Percentiles rank a stretch among this genome's conserved stretches.
Evolutionary conservation across 2,113 vertebrate species (phyloP).

Genomic region (Pongo pygmaeus): DNA sequence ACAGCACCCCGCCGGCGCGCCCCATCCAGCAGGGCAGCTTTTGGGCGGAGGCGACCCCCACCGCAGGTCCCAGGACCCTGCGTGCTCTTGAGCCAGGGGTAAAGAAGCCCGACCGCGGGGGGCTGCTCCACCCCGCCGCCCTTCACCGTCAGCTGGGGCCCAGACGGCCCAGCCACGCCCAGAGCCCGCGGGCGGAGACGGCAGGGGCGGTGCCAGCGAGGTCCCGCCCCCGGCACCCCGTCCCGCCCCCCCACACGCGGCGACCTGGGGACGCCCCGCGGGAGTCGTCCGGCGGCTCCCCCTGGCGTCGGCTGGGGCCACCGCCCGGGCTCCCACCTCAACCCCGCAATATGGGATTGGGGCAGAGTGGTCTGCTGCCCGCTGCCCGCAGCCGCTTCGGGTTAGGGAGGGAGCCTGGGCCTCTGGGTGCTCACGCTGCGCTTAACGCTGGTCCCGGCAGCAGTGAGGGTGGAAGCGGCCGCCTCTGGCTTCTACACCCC

Average conservation of each 20-base stretch:
- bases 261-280: accelerated
- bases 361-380: too few relatives aligned
- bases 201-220: neutral
- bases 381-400: too few relatives aligned
- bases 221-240: neutral
- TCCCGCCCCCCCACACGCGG: neutral
- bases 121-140: too few relatives aligned
- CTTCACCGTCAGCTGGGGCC: accelerated
- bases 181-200: accelerated
- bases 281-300: neutral
- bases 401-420: neutral
- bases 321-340: neutral
- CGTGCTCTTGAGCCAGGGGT: neutral
- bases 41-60: neutral
- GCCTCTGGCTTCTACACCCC: neutral
- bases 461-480: neutral
- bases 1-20: neutral
- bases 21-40: neutral
- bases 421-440: neutral
- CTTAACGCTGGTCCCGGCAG: neutral
- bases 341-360: neutral
- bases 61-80: neutral
- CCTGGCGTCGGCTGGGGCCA: neutral
- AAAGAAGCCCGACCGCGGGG: neutral
- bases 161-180: neutral